Conservation (phyloP, 2,797 vertebrate genomes). For the Chelidonichthys spinosus region DNA sequence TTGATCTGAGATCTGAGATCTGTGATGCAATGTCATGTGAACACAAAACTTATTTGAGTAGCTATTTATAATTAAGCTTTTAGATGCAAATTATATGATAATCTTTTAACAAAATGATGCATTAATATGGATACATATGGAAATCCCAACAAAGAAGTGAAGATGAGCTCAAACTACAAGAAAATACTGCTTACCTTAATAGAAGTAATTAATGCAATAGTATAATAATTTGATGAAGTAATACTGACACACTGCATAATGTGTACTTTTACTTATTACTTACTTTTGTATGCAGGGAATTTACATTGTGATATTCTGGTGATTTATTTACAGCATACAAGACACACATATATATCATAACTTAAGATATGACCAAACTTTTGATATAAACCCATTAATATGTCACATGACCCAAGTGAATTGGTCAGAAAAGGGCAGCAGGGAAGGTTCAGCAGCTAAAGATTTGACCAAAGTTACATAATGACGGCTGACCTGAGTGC, state of each 20-base stretch:
- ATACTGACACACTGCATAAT: neutral
- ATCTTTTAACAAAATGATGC: neutral
- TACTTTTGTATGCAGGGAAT: neutral
- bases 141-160: neutral
- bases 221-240: neutral
- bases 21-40: no score
- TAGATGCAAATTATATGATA: neutral
- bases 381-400: neutral
- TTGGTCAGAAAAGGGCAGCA: constrained; percentile 1
- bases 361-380: neutral
- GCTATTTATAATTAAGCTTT: no score
- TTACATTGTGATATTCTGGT: neutral
- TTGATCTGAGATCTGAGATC: no score
- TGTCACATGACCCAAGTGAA: constrained; percentile 6
- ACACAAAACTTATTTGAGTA: no score
- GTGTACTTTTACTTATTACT: neutral
- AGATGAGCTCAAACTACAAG: no score
- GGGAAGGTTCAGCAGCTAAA: neutral
- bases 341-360: neutral
- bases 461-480: constrained; percentile 19
- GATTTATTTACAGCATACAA: neutral
- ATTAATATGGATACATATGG: neutral
- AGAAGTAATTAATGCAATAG: neutral
- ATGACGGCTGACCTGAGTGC: constrained; percentile 33
- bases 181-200: neutral